Base-by-base conservation (phyloP, 2,113 vertebrate genomes). In the Bubo blakistoni region DNA sequence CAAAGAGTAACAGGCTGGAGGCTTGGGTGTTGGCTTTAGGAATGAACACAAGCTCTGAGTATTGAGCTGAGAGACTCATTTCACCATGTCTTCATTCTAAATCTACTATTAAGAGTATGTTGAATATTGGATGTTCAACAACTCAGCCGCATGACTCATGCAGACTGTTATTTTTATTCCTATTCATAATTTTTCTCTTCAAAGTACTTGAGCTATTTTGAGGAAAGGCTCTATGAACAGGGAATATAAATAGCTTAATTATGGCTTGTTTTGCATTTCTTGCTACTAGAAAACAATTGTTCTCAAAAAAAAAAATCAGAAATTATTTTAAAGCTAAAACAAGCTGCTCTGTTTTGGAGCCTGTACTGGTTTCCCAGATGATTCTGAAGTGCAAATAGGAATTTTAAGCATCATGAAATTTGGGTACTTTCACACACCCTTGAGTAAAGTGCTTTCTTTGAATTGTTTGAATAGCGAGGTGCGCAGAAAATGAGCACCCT, bases 131-230 rank as follows among this genome's bases (percentile, higher is more conserved):
- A 85, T 83, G 94, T 92, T 97, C 85, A 86, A 70, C 72, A 81
- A 3, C 86, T 97, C 72, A 72, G 89, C 92, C 72, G 95, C 67
- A 71, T 96, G 97, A 97, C 81, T 97, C 96, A 96, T 77, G 71
- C 40, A 69, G 76, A 67, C 36, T 73, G 88, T 93, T 97, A 93
- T 97, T 98, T 97, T 95, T 92, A 88, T 94, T 94, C 78, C 91
- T 96, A 90, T 96, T 97, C 96, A 97, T 94, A 94, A 93, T 96
- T 96, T 93, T 95, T 92, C 74, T 90, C 85, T 94, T 89, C 67
- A 86, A 90, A 94, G 86, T 86, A 88, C 79, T 89, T 26, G 51
- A 87, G 86, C 88, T 97, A 96, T 97, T 98, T 95, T 97, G 89
- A 95, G 92, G 83, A 94, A 96, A 96, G 71, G 54, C 74, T 80